These are phyloP conservation scores for Sarcophaga caerulescens DNA, from an alignment of 2,888 invertebrate species.

Conservation along the genomic window DNA sequence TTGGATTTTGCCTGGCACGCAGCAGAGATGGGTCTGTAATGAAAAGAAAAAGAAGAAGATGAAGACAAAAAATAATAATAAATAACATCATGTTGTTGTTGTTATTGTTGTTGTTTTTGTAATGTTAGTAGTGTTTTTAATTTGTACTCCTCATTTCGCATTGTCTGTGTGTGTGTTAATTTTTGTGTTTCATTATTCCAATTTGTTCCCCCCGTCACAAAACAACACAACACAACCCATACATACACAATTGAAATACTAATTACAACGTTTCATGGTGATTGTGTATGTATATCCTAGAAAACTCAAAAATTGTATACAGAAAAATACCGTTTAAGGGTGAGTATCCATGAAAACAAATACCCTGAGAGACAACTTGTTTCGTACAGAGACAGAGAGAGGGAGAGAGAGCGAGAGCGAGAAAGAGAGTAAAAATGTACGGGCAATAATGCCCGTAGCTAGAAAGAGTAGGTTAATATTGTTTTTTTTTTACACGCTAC, in stretches of 20 bases:
- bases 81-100: background rate
- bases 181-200: constrained; percentile 60
- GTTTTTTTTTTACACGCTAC: background rate
- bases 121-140: constrained; percentile 65
- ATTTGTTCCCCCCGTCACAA: constrained; percentile 38
- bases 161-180: constrained; percentile 66
- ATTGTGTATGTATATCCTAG: constrained; percentile 33
- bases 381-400: background rate
- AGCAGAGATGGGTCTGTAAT: constrained; percentile 57
- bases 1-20: constrained; percentile 36
- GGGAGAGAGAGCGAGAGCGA: constrained; percentile 28
- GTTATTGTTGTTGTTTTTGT: constrained; percentile 23
- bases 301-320: constrained; percentile 35
- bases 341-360: constrained; percentile 18
- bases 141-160: constrained; percentile 61
- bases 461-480: constrained; percentile 32
- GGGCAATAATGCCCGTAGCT: background rate
- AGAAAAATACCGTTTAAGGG: constrained; percentile 5
- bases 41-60: constrained; percentile 34
- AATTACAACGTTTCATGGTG: constrained; percentile 16
- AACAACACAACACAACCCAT: background rate
- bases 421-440: background rate
- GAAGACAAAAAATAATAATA: constrained; percentile 12
- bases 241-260: constrained; percentile 4
- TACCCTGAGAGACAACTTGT: background rate